phyloP scores from a whole-genome alignment of 30 jellyfish, hydroid and myxozoan species.

The Calvadosia cruxmelitensis region DNA sequence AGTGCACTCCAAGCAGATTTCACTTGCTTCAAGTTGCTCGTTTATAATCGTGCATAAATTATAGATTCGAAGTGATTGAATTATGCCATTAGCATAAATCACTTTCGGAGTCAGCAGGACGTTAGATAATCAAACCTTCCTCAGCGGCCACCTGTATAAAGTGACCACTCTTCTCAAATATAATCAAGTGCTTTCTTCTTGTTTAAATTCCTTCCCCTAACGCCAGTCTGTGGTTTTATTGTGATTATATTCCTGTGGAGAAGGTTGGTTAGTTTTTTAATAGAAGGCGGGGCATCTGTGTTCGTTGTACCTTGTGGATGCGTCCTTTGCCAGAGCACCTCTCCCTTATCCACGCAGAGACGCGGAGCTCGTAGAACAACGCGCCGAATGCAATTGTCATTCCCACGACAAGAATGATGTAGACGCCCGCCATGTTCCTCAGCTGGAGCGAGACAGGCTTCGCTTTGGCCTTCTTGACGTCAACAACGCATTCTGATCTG shows the following conservation, averaged over 20 bases:
- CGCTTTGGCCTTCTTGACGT: constrained; percentile 16
- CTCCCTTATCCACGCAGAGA: constrained; percentile 41
- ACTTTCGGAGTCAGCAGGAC: too few relatives aligned
- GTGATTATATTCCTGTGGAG: too few relatives aligned
- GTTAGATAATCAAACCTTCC: too few relatives aligned
- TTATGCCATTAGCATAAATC: too few relatives aligned
- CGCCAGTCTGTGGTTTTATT: too few relatives aligned
- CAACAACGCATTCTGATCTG: constrained; percentile 56
- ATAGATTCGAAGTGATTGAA: not conserved
- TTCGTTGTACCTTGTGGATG: constrained; percentile 28
- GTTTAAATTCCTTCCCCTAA: too few relatives aligned
- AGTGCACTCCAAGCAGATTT: not conserved
- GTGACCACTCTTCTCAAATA: too few relatives aligned
- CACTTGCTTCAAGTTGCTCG: too few relatives aligned
- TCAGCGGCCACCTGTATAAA: too few relatives aligned
- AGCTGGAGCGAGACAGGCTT: constrained; percentile 41
- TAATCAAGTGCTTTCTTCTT: too few relatives aligned
- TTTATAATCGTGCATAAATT: not conserved
- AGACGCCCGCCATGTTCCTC: constrained; percentile 66
- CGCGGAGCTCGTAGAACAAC: constrained; percentile 38
- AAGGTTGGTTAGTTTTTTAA: too few relatives aligned
- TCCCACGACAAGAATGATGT: constrained; percentile 55
- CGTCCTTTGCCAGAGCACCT: constrained; percentile 53
- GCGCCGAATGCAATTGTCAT: constrained; percentile 37
- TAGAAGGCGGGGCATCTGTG: constrained; percentile 23